Base-by-base conservation (phyloP, 1,140 invertebrate species). In the Drosophila fuyamai region DNA sequence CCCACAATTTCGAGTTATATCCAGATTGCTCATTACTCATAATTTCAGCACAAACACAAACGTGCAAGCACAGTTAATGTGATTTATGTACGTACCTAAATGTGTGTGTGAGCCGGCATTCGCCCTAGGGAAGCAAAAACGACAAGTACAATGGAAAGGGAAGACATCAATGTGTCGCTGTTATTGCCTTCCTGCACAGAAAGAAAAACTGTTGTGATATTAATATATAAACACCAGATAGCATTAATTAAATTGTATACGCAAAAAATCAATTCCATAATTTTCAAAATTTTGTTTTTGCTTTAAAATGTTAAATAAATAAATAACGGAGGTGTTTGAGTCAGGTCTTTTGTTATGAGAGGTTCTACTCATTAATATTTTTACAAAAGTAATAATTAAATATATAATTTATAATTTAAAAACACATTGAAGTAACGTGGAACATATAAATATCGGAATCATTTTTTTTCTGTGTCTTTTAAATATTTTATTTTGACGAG, bases 1-100 rank as follows among this genome's bases (percentile, higher is more conserved):
- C 38, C 46, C 48, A 41, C 50, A 43, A 59, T 60, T 75, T 83
- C 76, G 27, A 67, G 76, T 76, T 79, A 58, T 76, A 79, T 79
- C 65, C 81, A 67, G 81, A 83, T 84, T 76, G 47, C 53, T 78
- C 80, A 82, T 83, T 83, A 83, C 71, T 83, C 81, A 83, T 84
- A 80, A 80, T 76, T 80, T 84, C 53, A 47, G 53, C 29, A 46
- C 48, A 62, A 62, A 67, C 56, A 65, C 55, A 29, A 18, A 6
- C 46, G 53, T 8, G 65, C 41, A 29, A 12, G 38, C 40, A 68
- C 55, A 27, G 29, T 29, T 48, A 57, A 72, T 70, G 65, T 58
- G 43, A 44, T 70, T 72, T 70, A 50, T 53, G 10, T 56, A 50
- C 66, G 10, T 56, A n/a, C 5, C 35, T 60, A 14, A 44, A 16